Base-by-base conservation (phyloP, 2,113 vertebrate species). In the Gymnocephalus cernua region DNA sequence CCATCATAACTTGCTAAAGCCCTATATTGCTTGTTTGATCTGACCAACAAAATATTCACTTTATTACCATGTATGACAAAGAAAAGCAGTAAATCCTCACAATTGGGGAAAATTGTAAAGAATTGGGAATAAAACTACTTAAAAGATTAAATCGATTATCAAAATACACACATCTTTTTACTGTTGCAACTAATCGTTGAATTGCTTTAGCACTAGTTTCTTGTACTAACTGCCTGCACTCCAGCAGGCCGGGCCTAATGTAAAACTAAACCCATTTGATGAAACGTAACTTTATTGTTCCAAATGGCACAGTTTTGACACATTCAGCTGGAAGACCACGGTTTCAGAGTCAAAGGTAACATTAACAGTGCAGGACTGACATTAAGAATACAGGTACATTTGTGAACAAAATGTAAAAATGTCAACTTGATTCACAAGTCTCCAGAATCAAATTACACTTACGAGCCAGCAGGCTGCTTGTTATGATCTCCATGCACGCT, bases 381-480 rank as follows among this genome's bases (percentile, higher is more conserved):
- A 54, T 13, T 54, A 38, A 13, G 6, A 35, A 18, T 38, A 35
- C 18, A 21, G 32, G 4, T 61, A 2, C 19, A n/a, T 14, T 41
- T n/a, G 18, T 15, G 7, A 44, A 9, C 12, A 32, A 32, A 32
- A 32, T 16, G 38, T 25, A 44, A 45, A 64, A 44, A 62, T 62
- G 18, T 63, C 4, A 38, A 62, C 11, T 35, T 13, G 16, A 15
- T 57, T 27, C 57, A 59, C 47, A 48, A 15, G 16, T 62, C 32
- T 57, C 9, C 12, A n/a, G 32, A 32, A 32, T 32, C 32, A n/a
- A 48, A 4, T 32, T 32, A 61, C 27, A 53, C 72, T 74, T 63
- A 74, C 72, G 47, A 18, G 45, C 32, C 8, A 38, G 9, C 29
- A 74, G 72, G 72, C 58, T 38, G 32, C 58, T 63, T 12, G 5